Base-by-base conservation (phyloP, 2,797 vertebrate genomes). In the Melanotaenia trifasciata region DNA sequence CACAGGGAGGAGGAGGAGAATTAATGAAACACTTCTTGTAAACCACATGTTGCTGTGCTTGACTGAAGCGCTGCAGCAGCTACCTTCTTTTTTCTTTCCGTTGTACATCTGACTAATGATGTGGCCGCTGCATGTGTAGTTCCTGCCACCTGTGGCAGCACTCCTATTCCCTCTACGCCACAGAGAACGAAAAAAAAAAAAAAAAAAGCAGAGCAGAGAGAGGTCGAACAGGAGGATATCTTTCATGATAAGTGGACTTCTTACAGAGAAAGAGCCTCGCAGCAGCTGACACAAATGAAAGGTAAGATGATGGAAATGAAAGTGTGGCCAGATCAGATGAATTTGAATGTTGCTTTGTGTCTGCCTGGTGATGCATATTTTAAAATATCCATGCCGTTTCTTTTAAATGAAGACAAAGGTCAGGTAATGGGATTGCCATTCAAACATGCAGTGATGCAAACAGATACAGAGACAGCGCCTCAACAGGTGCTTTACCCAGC, bases 31-130 rank as follows among this genome's bases (percentile, higher is more conserved):
- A 69, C 76, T 91, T 88, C 87, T 74, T 91, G 87, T 76, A 91
- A 91, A 91, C 91, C 93, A 95, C 94, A 95, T 94, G 94, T 95
- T 95, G 94, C 93, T 92, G 82, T 66, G 77, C 84, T 64, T 69
- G 83, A 84, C 84, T 88, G 81, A 87, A 74, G 74, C 61, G 53
- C 83, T 82, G 89, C 88, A 81, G 40, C 74, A 61, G 80, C 86
- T 82, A n/a, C 69, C 83, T 73, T 78, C 58, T 64, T 69, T 77
- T 63, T 76, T 65, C 69, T 83, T 85, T 90, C 83, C 84, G 66
- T 67, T 80, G 78, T 76, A 58, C 70, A 70, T 71, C 82, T 3
- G 78, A 73, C 65, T 70, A 85, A 69, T 69, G 60, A 81, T 57
- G 74, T 69, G 79, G 75, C 78, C n/a, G 64, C 84, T 78, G 81